Evolutionary conservation across 2,888 invertebrate genomes (phyloP).

Genomic region (Synanthedon myopaeformis): DNA sequence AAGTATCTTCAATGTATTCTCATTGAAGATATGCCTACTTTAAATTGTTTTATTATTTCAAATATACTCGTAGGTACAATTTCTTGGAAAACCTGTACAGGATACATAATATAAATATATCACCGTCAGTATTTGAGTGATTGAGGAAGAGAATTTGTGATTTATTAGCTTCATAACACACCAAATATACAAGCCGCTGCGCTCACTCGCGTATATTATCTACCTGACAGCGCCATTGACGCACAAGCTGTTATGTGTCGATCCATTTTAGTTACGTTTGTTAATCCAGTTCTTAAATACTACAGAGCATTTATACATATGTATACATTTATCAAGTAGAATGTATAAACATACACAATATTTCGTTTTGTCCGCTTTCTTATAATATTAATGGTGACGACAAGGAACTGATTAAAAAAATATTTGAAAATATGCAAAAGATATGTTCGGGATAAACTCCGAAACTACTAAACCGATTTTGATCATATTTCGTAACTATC

Average conservation of each 20-base stretch:
- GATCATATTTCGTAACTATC: too few species aligned
- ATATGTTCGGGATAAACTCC: too few species aligned
- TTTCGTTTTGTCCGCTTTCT: too few species aligned
- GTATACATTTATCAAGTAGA: too few species aligned
- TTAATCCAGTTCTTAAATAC: neutral
- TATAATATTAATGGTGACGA: too few species aligned
- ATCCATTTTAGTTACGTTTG: neutral
- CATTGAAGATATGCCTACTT: too few species aligned
- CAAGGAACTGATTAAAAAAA: too few species aligned
- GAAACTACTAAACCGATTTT: too few species aligned
- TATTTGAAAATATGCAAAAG: too few species aligned
- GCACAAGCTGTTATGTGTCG: neutral
- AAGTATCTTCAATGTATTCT: too few species aligned
- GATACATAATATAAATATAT: neutral
- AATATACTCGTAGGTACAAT: neutral
- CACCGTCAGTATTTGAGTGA: neutral
- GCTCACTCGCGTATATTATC: neutral
- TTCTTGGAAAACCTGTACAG: neutral
- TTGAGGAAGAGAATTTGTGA: neutral
- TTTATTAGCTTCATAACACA: neutral
- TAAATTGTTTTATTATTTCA: neutral
- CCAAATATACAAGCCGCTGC: neutral
- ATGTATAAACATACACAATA: too few species aligned
- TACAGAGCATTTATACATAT: too few species aligned
- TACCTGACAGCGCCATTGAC: neutral